phyloP scores from a whole-genome alignment of 53 echinoderm and acorn worm genomes.

The Paracentrotus lividus region DNA sequence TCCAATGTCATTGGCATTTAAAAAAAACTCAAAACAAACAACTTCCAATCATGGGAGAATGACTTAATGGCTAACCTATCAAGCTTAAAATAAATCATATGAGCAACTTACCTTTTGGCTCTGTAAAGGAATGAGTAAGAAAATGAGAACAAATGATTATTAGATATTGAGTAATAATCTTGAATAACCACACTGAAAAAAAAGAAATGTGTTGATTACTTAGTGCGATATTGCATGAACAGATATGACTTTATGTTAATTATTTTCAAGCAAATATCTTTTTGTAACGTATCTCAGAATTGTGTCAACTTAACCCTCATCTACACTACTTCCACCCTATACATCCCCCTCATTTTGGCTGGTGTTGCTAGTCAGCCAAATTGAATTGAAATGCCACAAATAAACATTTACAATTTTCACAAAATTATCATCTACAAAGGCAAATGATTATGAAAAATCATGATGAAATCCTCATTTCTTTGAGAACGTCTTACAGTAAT shows the following conservation, averaged over 20 bases:
- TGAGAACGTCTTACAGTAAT: background rate
- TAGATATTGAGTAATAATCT: background rate
- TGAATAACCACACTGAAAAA: too few relatives aligned
- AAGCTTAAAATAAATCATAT: background rate
- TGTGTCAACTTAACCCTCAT: background rate
- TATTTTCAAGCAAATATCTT: background rate
- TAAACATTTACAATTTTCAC: background rate
- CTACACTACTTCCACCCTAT: background rate
- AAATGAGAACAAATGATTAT: background rate
- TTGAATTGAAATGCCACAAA: background rate
- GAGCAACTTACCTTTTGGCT: constrained; percentile 23
- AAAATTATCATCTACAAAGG: background rate
- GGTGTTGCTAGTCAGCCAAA: background rate
- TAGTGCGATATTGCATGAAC: background rate
- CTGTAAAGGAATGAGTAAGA: constrained; percentile 14
- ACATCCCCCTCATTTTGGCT: background rate
- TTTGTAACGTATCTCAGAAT: background rate
- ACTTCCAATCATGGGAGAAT: too few relatives aligned
- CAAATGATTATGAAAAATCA: background rate
- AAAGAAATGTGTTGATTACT: background rate
- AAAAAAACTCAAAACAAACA: too few relatives aligned
- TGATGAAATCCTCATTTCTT: background rate
- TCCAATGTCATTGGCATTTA: too few relatives aligned
- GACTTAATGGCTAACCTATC: too few relatives aligned
- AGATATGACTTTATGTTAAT: background rate